These are phyloP conservation scores for Rhimphoctona megacephalus DNA, from an alignment of 2,888 invertebrate genomes.

Conservation along the genomic window DNA sequence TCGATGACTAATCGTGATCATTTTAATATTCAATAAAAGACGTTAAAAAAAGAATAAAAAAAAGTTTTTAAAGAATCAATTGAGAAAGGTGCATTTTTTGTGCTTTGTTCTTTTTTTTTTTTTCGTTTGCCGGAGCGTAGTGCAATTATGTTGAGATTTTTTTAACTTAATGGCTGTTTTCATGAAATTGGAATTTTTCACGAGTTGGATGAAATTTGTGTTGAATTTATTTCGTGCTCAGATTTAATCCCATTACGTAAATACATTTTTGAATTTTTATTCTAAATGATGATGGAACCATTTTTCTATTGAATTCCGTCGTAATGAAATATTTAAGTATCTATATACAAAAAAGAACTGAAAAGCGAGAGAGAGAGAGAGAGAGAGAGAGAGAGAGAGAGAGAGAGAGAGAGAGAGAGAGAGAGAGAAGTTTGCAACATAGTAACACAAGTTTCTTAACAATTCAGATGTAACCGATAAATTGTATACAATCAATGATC, in stretches of 20 bases:
- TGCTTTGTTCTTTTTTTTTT: neutral
- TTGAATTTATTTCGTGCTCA: neutral
- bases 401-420: conserved; percentile 10
- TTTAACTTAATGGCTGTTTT: no score
- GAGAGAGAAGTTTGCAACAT: neutral
- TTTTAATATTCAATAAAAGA: neutral
- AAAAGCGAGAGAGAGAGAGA: no score
- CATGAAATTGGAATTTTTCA: no score
- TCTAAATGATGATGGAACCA: neutral
- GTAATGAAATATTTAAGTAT: no score
- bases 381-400: conserved; percentile 12
- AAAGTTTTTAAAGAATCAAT: no score
- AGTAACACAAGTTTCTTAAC: neutral
- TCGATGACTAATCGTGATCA: conserved; percentile 40
- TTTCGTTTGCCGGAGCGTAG: neutral
- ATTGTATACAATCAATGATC: conserved; percentile 55
- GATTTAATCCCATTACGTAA: neutral
- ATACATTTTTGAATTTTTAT: neutral
- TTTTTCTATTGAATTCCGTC: no score
- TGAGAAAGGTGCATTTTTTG: neutral
- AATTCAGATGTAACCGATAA: conserved; percentile 55
- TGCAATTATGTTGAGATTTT: neutral
- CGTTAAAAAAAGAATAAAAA: neutral
- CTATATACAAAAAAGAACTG: no score
- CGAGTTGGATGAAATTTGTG: no score